Base-by-base conservation (phyloP, 2,113 vertebrate genomes). In the Brevimyrus niger region DNA sequence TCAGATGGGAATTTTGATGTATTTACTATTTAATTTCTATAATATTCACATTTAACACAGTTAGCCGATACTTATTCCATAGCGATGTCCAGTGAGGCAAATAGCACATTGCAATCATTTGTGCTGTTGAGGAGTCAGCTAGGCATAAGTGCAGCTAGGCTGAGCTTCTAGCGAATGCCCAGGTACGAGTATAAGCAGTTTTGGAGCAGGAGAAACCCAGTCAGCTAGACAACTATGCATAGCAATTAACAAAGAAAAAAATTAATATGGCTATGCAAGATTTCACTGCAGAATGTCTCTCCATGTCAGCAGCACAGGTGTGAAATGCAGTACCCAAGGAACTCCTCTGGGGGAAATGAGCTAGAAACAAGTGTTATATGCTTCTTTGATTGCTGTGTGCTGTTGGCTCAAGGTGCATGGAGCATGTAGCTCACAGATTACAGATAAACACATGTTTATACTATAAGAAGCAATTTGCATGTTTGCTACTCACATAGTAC, bases 401-500 rank as follows among this genome's bases (percentile, higher is more conserved):
- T 51, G 69, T 88, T 89, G 55, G 42, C 87, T 88, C 48, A 44
- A n/a, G 87, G 5, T 48, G 50, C 58, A 84, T 86, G 50, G 65
- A 73, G 89, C 91, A 88, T 90, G 69, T 88, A 51, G 17, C 87
- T 85, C 69, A 42, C 44, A 47, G 88, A 90, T 92, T 90, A 73
- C 85, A 85, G 90, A 90, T 90, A 91, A 91, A 83, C 90, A 73
- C 47, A 87, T 46, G 89, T 86, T 76, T 44, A 89, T 90, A 91
- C 89, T 90, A 90, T 47, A 21, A 87, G n/a, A 76, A 44, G 55
- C 80, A 47, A 55, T 90, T 88, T 90, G 89, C 84, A n/a, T 51
- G 10, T 84, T 88, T 90, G 53, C 84, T 87, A 86, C 82, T 86
- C 58, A 88, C 86, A 42, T 86, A 88, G 51, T 44, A 73, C 87